phyloP scores from a whole-genome alignment of 2,113 vertebrate genomes.

The Osmerus mordax region DNA sequence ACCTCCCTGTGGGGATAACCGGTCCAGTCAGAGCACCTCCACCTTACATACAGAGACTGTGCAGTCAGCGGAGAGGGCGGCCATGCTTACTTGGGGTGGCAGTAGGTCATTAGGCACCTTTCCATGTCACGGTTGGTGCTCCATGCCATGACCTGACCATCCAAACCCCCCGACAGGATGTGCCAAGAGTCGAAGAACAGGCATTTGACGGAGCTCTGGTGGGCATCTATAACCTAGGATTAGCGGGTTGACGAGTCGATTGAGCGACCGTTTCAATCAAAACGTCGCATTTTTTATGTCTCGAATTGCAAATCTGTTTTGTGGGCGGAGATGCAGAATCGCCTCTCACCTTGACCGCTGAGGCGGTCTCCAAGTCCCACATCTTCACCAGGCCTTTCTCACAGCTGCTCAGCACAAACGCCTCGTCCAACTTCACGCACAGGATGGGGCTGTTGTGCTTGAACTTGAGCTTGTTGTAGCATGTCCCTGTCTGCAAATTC shows the following conservation, averaged over 20 bases:
- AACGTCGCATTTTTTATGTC: not conserved
- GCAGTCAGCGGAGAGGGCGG: not conserved
- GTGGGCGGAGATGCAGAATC: too few species aligned
- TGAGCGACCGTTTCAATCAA: not conserved
- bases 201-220: slow-evolving; percentile 78
- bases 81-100: slow-evolving; percentile 79
- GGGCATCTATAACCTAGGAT: slow-evolving; percentile 73
- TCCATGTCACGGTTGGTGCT: slow-evolving; percentile 72
- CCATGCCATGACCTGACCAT: slow-evolving; percentile 81
- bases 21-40: too few species aligned
- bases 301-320: too few species aligned
- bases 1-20: slow-evolving; percentile 74
- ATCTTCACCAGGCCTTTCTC: slow-evolving; percentile 79
- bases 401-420: slow-evolving; percentile 76
- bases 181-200: slow-evolving; percentile 82
- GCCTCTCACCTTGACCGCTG: slow-evolving; percentile 75
- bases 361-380: slow-evolving; percentile 70
- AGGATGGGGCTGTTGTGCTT: slow-evolving; percentile 73
- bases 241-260: not conserved
- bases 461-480: slow-evolving; percentile 71
- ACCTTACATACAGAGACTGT: not conserved
- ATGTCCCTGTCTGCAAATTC: slow-evolving; percentile 75
- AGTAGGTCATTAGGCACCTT: slow-evolving; percentile 75
- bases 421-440: slow-evolving; percentile 71
- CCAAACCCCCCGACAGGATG: slow-evolving; percentile 76